Evolutionary conservation across 2,113 vertebrate species (phyloP), one percentile per base, ranked within the genome.

Genomic region (Lampris megalopsis): DNA sequence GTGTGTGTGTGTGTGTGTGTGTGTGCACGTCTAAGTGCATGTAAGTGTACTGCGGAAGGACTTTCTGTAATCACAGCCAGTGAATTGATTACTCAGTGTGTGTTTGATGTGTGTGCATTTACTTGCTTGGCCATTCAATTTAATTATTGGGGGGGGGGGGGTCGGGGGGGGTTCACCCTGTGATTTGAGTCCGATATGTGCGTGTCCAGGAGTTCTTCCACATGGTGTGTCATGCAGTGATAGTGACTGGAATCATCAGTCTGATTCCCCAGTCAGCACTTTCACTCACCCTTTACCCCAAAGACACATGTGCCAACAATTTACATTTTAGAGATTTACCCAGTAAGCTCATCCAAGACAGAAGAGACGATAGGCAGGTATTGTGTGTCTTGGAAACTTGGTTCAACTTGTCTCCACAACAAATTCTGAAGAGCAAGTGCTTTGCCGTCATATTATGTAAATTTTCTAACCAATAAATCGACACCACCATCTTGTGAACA

Each of bases 221-320:
- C 4, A 43, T 71, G 47, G 24, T 2, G 54, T 54, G 61, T 83
- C 58, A 83, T 57, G 49, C 49, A 42, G 60, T 71, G 60, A 69
- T 36, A 49, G 56, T 71, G 58, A 70, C 64, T 59, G 71, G 57
- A 75, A 69, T n/a, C n/a, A n/a, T n/a, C n/a, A n/a, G n/a, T 69
- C 54, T 79, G 68, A 82, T 75, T 89, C 82, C 82, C 11, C 9
- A 50, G n/a, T 52, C 40, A 10, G 36, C 60, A 7, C 53, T 10
- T 3, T 10, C 50, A 54, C 24, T 57, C 0, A 36, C 35, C 45
- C 75, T 48, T 2, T 47, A 49, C n/a, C 42, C 3, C 8, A 49
- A 70, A n/a, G n/a, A n/a, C n/a, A n/a, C n/a, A n/a, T n/a, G n/a
- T n/a, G n/a, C n/a, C n/a, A n/a, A n/a, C n/a, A n/a, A n/a, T n/a